phyloP scores from a whole-genome alignment of 2,888 invertebrate genomes.

The Frankliniella intonsa region DNA sequence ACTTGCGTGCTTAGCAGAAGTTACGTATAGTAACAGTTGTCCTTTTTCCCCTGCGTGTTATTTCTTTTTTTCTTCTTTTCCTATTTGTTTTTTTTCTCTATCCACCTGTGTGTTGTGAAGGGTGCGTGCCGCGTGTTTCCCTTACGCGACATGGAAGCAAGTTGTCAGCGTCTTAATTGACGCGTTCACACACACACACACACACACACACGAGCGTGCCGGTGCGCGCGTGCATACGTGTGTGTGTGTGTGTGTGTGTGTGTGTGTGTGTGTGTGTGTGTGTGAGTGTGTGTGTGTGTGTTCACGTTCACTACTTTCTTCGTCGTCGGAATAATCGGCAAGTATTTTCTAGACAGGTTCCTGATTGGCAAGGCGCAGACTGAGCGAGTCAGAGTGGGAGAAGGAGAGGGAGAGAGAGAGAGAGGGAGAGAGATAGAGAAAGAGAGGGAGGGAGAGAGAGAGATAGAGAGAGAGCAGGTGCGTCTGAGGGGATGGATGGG shows the following conservation, averaged over 20 bases:
- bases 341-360: too few relatives aligned
- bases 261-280: neutral
- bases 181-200: neutral
- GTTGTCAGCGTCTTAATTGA: slow-evolving; percentile 10
- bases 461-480: neutral
- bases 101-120: neutral
- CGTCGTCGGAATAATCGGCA: too few relatives aligned
- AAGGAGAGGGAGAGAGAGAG: neutral
- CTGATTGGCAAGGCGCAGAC: neutral
- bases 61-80: too few relatives aligned
- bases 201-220: neutral
- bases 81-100: neutral
- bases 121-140: neutral
- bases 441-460: neutral
- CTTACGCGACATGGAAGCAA: neutral
- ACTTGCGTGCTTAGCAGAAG: too few relatives aligned
- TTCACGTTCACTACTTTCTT: neutral
- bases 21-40: too few relatives aligned
- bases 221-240: neutral
- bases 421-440: neutral
- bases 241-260: neutral
- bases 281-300: neutral
- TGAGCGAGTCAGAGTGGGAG: neutral
- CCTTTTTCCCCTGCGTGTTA: too few relatives aligned
- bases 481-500: too few relatives aligned